Evolutionary conservation across 1,140 invertebrate genomes (phyloP).

Genomic region (Wasmannia auropunctata): DNA sequence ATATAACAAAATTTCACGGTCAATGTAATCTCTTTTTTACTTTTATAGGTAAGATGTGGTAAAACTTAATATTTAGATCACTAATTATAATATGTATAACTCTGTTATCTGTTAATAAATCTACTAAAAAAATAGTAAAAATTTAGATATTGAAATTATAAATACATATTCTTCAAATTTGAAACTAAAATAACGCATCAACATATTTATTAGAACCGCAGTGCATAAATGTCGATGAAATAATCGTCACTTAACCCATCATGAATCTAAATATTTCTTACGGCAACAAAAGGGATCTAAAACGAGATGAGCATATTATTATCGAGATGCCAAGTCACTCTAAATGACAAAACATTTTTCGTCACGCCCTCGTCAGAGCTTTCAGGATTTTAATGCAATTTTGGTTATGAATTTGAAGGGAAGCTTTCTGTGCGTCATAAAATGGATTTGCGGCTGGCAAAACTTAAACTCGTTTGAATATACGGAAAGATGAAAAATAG

Average conservation of each 20-base stretch:
- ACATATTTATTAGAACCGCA: conserved; percentile 32
- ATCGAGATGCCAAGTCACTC: conserved; percentile 55
- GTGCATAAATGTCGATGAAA: not conserved
- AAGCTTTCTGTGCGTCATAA: conserved; percentile 40
- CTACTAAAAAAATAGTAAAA: not conserved
- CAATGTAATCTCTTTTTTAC: conserved; percentile 56
- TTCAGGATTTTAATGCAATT: conserved; percentile 79
- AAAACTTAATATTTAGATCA: not conserved
- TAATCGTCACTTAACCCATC: conserved; percentile 36
- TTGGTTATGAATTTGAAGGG: conserved; percentile 69
- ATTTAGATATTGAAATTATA: not conserved
- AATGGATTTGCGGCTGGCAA: conserved; percentile 54
- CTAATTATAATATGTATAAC: not conserved
- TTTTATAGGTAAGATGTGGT: not conserved
- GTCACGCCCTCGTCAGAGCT: conserved; percentile 63
- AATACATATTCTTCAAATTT: not conserved
- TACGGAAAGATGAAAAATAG: conserved; percentile 25
- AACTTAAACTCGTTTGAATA: conserved; percentile 35
- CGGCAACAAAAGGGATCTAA: too few species aligned
- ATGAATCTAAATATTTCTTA: not conserved
- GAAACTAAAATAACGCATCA: conserved; percentile 46
- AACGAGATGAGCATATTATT: too few species aligned
- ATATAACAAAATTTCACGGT: conserved; percentile 76
- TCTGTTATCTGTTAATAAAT: not conserved
- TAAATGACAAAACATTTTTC: conserved; percentile 78